Evolutionary conservation across 1,140 invertebrate genomes (phyloP), one percentile per base, ranked within the genome.

Genomic region (Vollenhovia emeryi): DNA sequence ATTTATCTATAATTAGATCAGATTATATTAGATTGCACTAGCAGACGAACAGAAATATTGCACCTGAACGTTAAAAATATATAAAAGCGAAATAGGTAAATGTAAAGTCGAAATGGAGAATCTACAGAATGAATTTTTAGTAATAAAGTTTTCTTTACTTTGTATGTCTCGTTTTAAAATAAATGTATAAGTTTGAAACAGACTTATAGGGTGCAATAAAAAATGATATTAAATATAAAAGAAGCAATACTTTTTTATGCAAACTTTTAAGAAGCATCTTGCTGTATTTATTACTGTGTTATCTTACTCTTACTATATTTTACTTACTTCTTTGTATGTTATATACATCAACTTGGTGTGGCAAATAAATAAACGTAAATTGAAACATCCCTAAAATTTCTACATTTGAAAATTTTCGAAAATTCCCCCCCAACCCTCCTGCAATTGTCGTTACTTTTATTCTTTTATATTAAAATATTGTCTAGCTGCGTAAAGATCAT

Each of bases 401-500:
- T 30, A 43, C 21, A n/a, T 48, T 48, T 8, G 4, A 24, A 27
- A 55, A 43, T 6, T 48, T 9, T 30, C 13, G 15, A 43, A 30
- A 62, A 62, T 50, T 50, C n/a, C n/a, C n/a, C n/a, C n/a, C n/a
- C n/a, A 50, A 36, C 1, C 15, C 6, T n/a, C n/a, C n/a, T n/a
- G n/a, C 13, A 11, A 1, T 18, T 9, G 3, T 78, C 33, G 27
- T 52, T 74, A 15, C 50, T 84, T 27, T 86, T 69, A 91, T 62
- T 93, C 84, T 24, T 87, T 85, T 5, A 93, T 33, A 48, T 91
- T 74, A 60, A 93, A 94, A 73, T 91, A 92, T 82, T 88, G 84
- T 85, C 83, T 93, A 59, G 91, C 90, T 2, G 59, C 74, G 7
- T 75, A 15, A 62, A 96, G 92, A 90, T 96, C 96, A 36, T 86